Evolutionary conservation across 1,140 invertebrate genomes (phyloP).

Genomic region (Teleogryllus occipitalis): DNA sequence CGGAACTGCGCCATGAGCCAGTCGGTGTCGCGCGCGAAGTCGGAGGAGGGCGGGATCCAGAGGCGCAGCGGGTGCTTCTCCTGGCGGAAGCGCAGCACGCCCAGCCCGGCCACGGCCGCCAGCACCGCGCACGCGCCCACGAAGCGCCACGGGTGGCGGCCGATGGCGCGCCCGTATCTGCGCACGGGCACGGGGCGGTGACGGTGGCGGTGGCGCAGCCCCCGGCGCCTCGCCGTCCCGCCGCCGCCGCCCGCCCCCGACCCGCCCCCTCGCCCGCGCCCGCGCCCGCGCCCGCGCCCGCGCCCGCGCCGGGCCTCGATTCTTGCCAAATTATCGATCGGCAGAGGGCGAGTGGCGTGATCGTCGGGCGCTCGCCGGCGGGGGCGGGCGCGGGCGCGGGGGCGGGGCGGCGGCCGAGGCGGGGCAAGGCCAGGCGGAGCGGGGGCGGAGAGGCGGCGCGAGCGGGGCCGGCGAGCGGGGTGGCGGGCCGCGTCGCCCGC

Average conservation of each 20-base stretch:
- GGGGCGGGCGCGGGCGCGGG: too few relatives aligned
- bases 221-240: too few relatives aligned
- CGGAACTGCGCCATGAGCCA: slow-evolving; percentile 62
- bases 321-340: not conserved
- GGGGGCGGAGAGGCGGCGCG: not conserved
- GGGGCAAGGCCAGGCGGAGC: too few relatives aligned
- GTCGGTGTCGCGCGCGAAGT: slow-evolving; percentile 57
- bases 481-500: too few relatives aligned
- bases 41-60: slow-evolving; percentile 59
- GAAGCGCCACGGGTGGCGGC: slow-evolving; percentile 41
- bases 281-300: too few relatives aligned
- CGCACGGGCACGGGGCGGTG: slow-evolving; percentile 7
- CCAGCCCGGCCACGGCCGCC: slow-evolving; percentile 42
- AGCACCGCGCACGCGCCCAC: slow-evolving; percentile 43
- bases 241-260: too few relatives aligned
- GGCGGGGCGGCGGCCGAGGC: too few relatives aligned
- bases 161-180: slow-evolving; percentile 31
- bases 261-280: too few relatives aligned
- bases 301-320: not conserved
- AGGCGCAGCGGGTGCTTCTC: slow-evolving; percentile 60
- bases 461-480: too few relatives aligned
- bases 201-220: too few relatives aligned
- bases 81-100: slow-evolving; percentile 48
- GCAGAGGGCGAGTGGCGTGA: not conserved
- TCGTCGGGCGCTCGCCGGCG: too few relatives aligned